Evolutionary conservation across 1,140 invertebrate genomes (phyloP).

Genomic region (Drosophila bipectinata): DNA sequence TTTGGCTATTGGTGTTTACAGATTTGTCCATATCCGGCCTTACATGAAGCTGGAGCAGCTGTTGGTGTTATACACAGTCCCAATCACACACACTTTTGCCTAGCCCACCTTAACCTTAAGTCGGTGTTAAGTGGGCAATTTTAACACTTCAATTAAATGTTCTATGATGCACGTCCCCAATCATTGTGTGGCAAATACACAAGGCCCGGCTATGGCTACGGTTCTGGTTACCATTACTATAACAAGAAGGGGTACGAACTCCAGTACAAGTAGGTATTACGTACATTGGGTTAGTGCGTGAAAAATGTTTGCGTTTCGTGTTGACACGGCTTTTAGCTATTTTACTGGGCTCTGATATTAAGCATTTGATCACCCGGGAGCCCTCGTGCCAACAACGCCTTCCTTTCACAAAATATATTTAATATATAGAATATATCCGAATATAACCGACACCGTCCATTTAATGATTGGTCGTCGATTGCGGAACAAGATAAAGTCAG

Average conservation of each 20-base stretch:
- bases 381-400: background rate
- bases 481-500: background rate
- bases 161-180: slow-evolving; percentile 54
- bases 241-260: background rate
- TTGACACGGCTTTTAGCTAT: slow-evolving; percentile 56
- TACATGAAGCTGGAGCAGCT: slow-evolving; percentile 2
- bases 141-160: slow-evolving; percentile 80
- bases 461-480: background rate
- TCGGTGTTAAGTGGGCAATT: slow-evolving; percentile 78
- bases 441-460: background rate
- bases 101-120: slow-evolving; percentile 73
- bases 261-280: background rate
- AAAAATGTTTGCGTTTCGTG: slow-evolving; percentile 58
- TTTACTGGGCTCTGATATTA: background rate
- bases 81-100: slow-evolving; percentile 24
- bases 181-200: slow-evolving; percentile 20
- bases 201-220: background rate
- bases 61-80: slow-evolving; percentile 3
- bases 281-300: slow-evolving; percentile 43
- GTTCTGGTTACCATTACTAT: slow-evolving; percentile 3
- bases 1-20: slow-evolving; percentile 19
- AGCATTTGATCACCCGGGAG: background rate
- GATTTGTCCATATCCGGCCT: slow-evolving; percentile 15
- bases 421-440: background rate
- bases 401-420: background rate